These are phyloP conservation scores for Selenia dentaria DNA, from an alignment of 2,888 invertebrate genomes.

Conservation along the genomic window DNA sequence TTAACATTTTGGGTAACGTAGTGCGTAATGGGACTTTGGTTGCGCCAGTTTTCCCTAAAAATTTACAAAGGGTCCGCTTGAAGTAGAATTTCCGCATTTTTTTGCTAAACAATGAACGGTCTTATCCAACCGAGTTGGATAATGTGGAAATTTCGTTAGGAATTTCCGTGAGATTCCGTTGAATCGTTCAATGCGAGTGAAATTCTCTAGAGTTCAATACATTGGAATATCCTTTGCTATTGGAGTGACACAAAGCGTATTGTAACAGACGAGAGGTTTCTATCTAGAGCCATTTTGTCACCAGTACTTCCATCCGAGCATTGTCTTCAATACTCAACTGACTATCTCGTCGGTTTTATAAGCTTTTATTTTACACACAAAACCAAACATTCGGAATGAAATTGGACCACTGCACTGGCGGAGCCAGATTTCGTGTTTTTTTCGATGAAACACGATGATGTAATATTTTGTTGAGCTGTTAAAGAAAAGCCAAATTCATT, in stretches of 20 bases:
- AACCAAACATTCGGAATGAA: slow-evolving; percentile 20
- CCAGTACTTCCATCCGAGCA: slow-evolving; percentile 51
- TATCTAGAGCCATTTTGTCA: slow-evolving; percentile 65
- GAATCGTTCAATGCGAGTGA: slow-evolving; percentile 62
- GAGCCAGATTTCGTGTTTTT: too few relatives aligned
- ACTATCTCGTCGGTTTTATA: slow-evolving; percentile 29
- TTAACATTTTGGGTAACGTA: slow-evolving; percentile 6
- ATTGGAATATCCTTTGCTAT: slow-evolving; percentile 77
- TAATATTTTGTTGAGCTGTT: too few relatives aligned
- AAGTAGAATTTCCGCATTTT: slow-evolving; percentile 50
- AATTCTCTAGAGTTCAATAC: slow-evolving; percentile 73
- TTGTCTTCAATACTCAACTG: slow-evolving; percentile 52
- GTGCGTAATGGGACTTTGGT: slow-evolving; percentile 21
- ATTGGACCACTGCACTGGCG: slow-evolving; percentile 17
- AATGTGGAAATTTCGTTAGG: slow-evolving; percentile 61
- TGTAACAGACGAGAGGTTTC: slow-evolving; percentile 68
- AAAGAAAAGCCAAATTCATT: too few relatives aligned
- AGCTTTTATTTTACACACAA: slow-evolving; percentile 27
- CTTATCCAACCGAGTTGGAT: slow-evolving; percentile 45
- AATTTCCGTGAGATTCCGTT: slow-evolving; percentile 55
- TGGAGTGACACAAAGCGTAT: slow-evolving; percentile 78
- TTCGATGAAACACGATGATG: too few relatives aligned
- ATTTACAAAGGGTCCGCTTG: slow-evolving; percentile 42
- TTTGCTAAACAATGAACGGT: slow-evolving; percentile 58
- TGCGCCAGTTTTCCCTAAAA: slow-evolving; percentile 38